phyloP scores from a whole-genome alignment of 2,888 invertebrate species.

The Oligia latruncula region DNA sequence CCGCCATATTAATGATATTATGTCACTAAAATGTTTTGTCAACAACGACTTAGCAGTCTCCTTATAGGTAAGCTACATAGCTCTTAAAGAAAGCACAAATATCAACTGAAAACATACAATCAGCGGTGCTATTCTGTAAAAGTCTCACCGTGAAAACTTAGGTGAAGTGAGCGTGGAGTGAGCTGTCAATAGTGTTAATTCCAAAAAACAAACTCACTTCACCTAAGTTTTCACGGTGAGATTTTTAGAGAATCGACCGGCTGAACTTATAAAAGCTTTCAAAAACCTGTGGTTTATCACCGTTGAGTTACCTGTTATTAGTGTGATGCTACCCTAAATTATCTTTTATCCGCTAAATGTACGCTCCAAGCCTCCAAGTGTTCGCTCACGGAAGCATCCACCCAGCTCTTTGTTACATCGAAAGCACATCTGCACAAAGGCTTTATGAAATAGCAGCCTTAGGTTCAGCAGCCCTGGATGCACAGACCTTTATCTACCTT shows the following conservation, averaged over 20 bases:
- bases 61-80: too few species aligned
- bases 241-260: too few species aligned
- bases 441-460: conserved; percentile 21
- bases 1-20: neutral
- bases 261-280: neutral
- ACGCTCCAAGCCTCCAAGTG: conserved; percentile 3
- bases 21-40: neutral
- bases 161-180: too few species aligned
- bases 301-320: too few species aligned
- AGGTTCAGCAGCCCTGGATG: conserved; percentile 24
- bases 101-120: neutral
- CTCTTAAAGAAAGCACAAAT: neutral
- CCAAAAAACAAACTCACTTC: too few species aligned
- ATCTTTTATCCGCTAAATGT: conserved; percentile 6
- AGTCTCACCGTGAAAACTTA: too few species aligned
- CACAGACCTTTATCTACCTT: conserved; percentile 17
- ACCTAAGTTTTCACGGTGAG: too few species aligned
- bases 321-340: neutral
- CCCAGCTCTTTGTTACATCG: conserved; percentile 27
- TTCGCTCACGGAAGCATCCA: conserved; percentile 15
- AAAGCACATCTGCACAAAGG: conserved; percentile 27
- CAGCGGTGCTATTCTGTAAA: too few species aligned
- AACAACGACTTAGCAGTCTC: neutral
- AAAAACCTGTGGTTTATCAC: neutral
- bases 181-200: too few species aligned